Percentiles rank a stretch among this genome's conserved stretches.
Evolutionary conservation across 2,888 invertebrate species (phyloP).

Genomic region (Embidobia sp.): DNA sequence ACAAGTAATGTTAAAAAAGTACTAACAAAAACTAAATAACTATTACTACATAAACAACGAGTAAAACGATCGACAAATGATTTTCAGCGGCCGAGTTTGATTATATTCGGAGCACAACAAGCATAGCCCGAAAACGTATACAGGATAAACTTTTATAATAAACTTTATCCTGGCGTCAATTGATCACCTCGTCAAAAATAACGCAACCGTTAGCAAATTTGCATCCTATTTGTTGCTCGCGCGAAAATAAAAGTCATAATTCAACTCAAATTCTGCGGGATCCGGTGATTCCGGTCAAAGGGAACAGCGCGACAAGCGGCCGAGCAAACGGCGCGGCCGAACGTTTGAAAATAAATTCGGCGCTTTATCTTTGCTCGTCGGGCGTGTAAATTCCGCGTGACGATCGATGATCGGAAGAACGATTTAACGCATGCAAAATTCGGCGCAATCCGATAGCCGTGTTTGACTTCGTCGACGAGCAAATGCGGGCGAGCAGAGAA

Average conservation of each 20-base stretch:
- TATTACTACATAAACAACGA: too few relatives aligned
- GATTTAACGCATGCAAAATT: constrained; percentile 61
- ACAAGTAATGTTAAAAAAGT: too few relatives aligned
- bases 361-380: constrained; percentile 35
- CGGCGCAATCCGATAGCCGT: constrained; percentile 48
- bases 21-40: too few relatives aligned
- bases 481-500: constrained; percentile 40
- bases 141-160: constrained; percentile 2
- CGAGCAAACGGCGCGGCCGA: neutral
- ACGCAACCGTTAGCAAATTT: neutral
- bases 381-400: constrained; percentile 39
- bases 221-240: neutral
- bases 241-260: too few relatives aligned
- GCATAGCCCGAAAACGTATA: neutral
- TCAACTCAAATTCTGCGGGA: too few relatives aligned
- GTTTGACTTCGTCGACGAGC: constrained; percentile 45
- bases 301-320: neutral
- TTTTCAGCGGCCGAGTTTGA: too few relatives aligned
- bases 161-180: neutral
- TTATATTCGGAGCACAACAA: neutral
- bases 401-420: constrained; percentile 55
- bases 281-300: neutral
- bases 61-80: too few relatives aligned
- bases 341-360: constrained; percentile 38
- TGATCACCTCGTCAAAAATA: too few relatives aligned